phyloP scores from a whole-genome alignment of 2,797 vertebrate genomes.

The Syngnathus rostellatus region DNA sequence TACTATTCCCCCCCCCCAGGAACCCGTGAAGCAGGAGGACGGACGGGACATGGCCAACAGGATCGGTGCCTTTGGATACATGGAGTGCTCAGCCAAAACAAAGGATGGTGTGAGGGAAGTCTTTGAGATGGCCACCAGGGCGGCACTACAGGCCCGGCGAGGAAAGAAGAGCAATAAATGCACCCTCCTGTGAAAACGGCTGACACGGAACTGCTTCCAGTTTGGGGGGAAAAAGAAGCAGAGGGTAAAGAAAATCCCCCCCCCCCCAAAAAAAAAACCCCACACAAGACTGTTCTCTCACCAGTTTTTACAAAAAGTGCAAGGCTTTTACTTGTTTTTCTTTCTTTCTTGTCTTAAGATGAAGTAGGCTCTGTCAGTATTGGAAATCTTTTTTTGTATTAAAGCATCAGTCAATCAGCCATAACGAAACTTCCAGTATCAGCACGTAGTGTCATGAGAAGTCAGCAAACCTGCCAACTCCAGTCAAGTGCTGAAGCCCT shows the following conservation, averaged over 20 bases:
- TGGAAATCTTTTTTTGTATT: conserved; percentile 61
- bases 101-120: conserved; percentile 98
- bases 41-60: conserved; percentile 95
- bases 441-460: conserved; percentile 41
- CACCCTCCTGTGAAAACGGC: conserved; percentile 81
- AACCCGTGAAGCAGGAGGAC: conserved; percentile 94
- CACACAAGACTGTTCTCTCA: conserved; percentile 68
- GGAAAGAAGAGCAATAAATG: conserved; percentile 93
- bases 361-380: conserved; percentile 80
- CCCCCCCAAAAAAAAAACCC: conserved; percentile 58
- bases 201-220: conserved; percentile 58
- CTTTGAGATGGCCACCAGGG: conserved; percentile 98
- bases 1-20: conserved; percentile 55
- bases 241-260: conserved; percentile 47
- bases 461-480: conserved; percentile 54
- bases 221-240: conserved; percentile 33
- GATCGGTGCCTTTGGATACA: conserved; percentile 95
- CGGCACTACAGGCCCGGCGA: conserved; percentile 92
- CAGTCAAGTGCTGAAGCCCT: conserved; percentile 61
- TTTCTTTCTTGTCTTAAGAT: conserved; percentile 49
- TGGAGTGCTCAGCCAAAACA: conserved; percentile 99
- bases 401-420: conserved; percentile 63
- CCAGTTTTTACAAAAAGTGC: conserved; percentile 66
- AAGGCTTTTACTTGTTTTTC: conserved; percentile 61
- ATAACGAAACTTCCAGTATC: conserved; percentile 57